Evolutionary conservation across 2,113 vertebrate genomes (phyloP).

Genomic region (Sorex araneus): DNA sequence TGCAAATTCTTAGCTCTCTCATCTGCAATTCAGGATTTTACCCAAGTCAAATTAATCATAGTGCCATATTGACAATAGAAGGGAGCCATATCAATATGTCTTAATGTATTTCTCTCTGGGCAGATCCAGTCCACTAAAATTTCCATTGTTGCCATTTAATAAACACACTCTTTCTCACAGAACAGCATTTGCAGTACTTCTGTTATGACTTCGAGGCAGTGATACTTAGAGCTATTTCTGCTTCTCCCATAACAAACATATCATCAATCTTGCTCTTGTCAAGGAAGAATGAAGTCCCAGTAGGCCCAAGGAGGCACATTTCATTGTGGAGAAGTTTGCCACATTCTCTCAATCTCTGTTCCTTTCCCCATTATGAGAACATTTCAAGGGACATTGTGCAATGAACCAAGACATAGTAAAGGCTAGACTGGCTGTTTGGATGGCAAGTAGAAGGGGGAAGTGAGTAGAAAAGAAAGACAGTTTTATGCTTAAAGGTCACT

Average conservation of each 20-base stretch:
- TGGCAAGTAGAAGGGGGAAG: conserved; percentile 12
- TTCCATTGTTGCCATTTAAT: background rate
- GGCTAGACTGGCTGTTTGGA: background rate
- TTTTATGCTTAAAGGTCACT: conserved; percentile 43
- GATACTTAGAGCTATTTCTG: conserved; percentile 32
- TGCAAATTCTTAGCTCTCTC: conserved; percentile 4
- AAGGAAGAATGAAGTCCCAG: background rate
- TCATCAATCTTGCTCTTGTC: conserved; percentile 29
- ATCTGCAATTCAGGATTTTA: conserved; percentile 54
- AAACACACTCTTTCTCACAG: conserved; percentile 6
- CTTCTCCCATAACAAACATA: conserved; percentile 17
- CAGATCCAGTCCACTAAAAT: background rate
- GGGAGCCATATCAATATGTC: background rate
- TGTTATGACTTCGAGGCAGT: background rate
- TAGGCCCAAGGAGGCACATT: background rate
- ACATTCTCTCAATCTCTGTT: background rate
- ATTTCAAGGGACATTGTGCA: conserved; percentile 47
- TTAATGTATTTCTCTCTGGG: conserved; percentile 7
- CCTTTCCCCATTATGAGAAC: background rate
- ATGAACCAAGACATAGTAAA: background rate
- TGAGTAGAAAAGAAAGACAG: background rate
- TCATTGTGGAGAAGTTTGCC: background rate
- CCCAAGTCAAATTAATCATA: background rate
- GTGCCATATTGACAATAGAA: conserved; percentile 29
- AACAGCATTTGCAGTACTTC: background rate